phyloP scores from a whole-genome alignment of 1,140 invertebrate genomes.

The Drosophila lacteicornis region DNA sequence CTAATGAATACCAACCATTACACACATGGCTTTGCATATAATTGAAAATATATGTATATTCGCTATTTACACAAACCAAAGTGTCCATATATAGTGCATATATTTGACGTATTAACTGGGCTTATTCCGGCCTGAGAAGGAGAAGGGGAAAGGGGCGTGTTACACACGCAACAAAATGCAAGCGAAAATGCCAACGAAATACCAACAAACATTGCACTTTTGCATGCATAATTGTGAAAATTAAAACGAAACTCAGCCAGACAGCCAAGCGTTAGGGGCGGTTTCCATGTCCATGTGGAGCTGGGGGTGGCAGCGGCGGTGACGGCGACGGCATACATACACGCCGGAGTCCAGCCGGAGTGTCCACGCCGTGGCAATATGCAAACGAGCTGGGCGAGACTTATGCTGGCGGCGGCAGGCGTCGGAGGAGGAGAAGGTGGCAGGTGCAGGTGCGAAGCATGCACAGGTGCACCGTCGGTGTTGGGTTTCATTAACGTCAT shows the following conservation, averaged over 20 bases:
- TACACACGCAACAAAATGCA: slow-evolving; percentile 72
- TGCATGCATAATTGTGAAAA: slow-evolving; percentile 82
- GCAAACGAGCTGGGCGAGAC: slow-evolving; percentile 61
- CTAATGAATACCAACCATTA: slow-evolving; percentile 52
- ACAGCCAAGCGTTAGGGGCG: slow-evolving; percentile 24
- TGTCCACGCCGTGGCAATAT: slow-evolving; percentile 52
- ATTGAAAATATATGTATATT: slow-evolving; percentile 29
- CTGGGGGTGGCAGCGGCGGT: slow-evolving; percentile 5
- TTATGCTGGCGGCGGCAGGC: slow-evolving; percentile 23
- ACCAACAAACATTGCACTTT: slow-evolving; percentile 79
- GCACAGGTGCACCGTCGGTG: slow-evolving; percentile 73
- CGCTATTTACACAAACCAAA: slow-evolving; percentile 43
- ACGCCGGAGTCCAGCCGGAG: slow-evolving; percentile 5
- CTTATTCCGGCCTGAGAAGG: slow-evolving; percentile 40
- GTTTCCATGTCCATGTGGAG: slow-evolving; percentile 20
- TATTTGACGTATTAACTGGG: slow-evolving; percentile 76
- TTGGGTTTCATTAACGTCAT: slow-evolving; percentile 82
- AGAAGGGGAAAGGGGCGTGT: slow-evolving; percentile 24
- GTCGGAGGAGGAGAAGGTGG: background rate
- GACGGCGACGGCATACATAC: background rate
- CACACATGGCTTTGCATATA: slow-evolving; percentile 30
- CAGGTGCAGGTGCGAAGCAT: slow-evolving; percentile 68
- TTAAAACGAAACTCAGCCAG: slow-evolving; percentile 74
- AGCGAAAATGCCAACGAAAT: slow-evolving; percentile 57
- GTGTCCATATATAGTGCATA: slow-evolving; percentile 53